Evolutionary conservation across 2,888 invertebrate species (phyloP), one percentile per base, ranked within the genome.

Genomic region (Dromius quadrimaculatus): DNA sequence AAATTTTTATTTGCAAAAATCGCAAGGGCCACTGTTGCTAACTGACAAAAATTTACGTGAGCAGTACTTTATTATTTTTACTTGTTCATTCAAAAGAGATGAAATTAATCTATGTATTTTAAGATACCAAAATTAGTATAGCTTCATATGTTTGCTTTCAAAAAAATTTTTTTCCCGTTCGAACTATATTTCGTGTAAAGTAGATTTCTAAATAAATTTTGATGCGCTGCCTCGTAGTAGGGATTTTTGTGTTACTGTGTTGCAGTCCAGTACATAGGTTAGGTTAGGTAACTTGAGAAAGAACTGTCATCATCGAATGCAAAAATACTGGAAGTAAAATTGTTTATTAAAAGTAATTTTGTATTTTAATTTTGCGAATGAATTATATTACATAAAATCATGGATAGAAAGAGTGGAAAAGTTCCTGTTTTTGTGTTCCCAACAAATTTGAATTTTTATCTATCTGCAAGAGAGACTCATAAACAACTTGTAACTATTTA

Each of bases 341-440:
- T 19, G n/a, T 59, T 34, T 23, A 6, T 2, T 32, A 32, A 32
- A 32, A n/a, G n/a, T n/a, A n/a, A 54, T 2, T 19, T 13, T 22
- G 22, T 45, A 22, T 47, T 47, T 41, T 15, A 54, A 28, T 28
- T 11, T 54, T 54, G 23, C 28, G 50, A 28, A 54, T 54, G 50
- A 54, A 28, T 54, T 20, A 47, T n/a, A n/a, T n/a, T n/a, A n/a
- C n/a, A n/a, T 22, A 22, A 23, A 11, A 38, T 17, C 54, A 72
- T 72, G 72, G 72, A 72, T 45, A 61, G 61, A 43, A 66, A 64
- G 63, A 71, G 71, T 50, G 84, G 85, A 79, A 89, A 89, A 83
- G 86, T 93, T 78, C 93, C 94, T 72, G 92, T 94, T 61, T 93
- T 94, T 82, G 92, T 92, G 54, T 93, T 92, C 79, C 94, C 94